Evolutionary conservation across 1,140 invertebrate species (phyloP).

Genomic region (Ephestia elutella): DNA sequence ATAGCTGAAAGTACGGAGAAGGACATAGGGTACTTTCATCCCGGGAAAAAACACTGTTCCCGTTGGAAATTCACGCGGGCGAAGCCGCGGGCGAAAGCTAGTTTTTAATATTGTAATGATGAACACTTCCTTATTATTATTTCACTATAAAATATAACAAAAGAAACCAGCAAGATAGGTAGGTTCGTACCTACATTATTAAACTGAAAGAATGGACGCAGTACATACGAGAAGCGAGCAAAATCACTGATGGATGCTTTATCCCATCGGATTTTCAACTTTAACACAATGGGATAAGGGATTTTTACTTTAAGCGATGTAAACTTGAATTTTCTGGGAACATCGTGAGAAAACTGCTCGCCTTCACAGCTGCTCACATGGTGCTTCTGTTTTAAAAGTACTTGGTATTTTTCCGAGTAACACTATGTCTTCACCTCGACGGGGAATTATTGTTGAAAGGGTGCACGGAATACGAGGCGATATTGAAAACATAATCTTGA

Average conservation of each 20-base stretch:
- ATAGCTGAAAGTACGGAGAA: no score
- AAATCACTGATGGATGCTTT: constrained; percentile 3
- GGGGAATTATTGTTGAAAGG: not conserved
- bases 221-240: not conserved
- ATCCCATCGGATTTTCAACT: not conserved
- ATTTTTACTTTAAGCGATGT: not conserved
- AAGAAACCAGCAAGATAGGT: not conserved
- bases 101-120: no score
- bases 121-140: no score
- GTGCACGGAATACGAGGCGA: not conserved
- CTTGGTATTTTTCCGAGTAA: constrained; percentile 2
- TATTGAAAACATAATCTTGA: not conserved
- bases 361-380: not conserved
- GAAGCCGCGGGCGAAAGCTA: no score
- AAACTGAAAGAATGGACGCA: not conserved
- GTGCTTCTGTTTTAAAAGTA: not conserved
- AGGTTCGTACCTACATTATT: not conserved
- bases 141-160: no score
- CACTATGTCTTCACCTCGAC: constrained; percentile 1
- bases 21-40: no score
- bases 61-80: no score
- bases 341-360: constrained; percentile 3
- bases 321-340: constrained; percentile 3
- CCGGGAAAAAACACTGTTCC: no score
- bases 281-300: constrained; percentile 1